phyloP scores from a whole-genome alignment of 2,888 invertebrate genomes.

The Morpho achilles region DNA sequence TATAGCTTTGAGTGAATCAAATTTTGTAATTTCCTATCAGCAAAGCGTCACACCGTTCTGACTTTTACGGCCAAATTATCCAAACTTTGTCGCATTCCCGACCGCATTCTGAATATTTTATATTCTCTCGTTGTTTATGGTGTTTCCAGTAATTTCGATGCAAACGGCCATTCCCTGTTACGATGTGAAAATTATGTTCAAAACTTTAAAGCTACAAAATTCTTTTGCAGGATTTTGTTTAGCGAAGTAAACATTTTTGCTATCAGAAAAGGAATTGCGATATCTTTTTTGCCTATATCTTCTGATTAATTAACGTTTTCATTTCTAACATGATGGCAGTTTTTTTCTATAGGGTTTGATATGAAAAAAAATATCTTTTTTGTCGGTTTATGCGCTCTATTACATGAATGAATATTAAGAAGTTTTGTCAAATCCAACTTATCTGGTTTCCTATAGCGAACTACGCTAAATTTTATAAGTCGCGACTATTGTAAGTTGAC shows the following conservation, averaged over 20 bases:
- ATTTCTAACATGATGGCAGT: background rate
- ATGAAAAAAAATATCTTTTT: too few species aligned
- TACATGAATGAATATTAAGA: too few species aligned
- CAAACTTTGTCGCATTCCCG: constrained; percentile 19
- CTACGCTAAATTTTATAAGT: too few species aligned
- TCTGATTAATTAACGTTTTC: background rate
- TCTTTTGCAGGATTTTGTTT: constrained; percentile 17
- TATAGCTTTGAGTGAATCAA: background rate
- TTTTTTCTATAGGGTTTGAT: too few species aligned
- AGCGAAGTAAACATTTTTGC: constrained; percentile 11
- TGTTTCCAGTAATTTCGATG: constrained; percentile 10
- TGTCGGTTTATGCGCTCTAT: too few species aligned
- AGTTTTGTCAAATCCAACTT: too few species aligned
- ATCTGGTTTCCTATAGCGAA: too few species aligned
- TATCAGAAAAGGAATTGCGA: background rate
- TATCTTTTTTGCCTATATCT: constrained; percentile 6
- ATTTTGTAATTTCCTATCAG: constrained; percentile 6
- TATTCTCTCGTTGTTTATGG: constrained; percentile 17
- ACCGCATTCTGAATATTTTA: constrained; percentile 21
- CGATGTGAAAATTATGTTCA: constrained; percentile 13
- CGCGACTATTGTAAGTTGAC: too few species aligned
- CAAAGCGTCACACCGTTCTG: constrained; percentile 10
- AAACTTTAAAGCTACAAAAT: constrained; percentile 22
- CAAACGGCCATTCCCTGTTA: constrained; percentile 22
- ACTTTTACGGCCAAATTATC: constrained; percentile 18